These are phyloP conservation scores for Lucilia sericata DNA, from an alignment of 1,140 invertebrate species.

Conservation along the genomic window DNA sequence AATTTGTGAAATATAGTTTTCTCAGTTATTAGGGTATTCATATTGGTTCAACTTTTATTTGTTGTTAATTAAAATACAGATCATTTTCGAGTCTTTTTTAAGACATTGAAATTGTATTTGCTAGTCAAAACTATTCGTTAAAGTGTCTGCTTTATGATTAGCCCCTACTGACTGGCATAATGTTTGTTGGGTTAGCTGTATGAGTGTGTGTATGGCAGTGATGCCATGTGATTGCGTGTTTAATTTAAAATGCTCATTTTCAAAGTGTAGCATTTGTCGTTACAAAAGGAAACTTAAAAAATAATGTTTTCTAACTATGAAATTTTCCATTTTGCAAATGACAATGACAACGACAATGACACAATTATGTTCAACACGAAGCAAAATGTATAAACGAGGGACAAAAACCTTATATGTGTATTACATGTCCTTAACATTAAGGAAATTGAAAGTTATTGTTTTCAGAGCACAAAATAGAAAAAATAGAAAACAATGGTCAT, in stretches of 20 bases:
- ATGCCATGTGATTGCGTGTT: background rate
- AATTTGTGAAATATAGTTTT: no score
- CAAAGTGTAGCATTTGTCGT: background rate
- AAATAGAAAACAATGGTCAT: no score
- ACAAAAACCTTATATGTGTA: background rate
- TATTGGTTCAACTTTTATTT: no score
- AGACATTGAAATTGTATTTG: no score
- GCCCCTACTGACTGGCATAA: no score
- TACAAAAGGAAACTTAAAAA: background rate
- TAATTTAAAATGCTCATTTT: background rate
- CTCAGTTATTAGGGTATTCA: no score
- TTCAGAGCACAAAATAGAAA: background rate
- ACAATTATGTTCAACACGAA: background rate
- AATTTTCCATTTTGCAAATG: background rate
- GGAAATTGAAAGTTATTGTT: conserved; percentile 14
- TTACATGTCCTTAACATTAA: conserved; percentile 18
- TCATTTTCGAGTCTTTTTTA: no score
- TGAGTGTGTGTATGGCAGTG: background rate
- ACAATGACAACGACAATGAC: conserved; percentile 10
- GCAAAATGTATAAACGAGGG: background rate
- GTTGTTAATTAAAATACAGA: no score
- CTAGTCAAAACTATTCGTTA: no score
- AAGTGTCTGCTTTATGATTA: no score
- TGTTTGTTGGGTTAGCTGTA: no score
- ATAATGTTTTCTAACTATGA: background rate